phyloP scores from a whole-genome alignment of 2,888 invertebrate species.

The Diarsia mendica region DNA sequence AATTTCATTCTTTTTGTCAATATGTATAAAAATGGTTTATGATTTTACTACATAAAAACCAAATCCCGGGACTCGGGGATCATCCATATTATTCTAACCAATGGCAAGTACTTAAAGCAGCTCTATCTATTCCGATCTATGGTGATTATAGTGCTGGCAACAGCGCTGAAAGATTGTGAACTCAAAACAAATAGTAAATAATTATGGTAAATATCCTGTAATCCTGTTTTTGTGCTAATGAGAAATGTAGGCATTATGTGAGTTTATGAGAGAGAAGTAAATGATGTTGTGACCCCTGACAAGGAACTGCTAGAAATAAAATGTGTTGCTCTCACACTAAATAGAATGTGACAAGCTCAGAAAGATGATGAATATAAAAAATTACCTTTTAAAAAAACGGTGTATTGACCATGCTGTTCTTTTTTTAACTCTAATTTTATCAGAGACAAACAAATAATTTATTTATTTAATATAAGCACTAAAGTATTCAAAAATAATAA shows the following conservation, averaged over 20 bases:
- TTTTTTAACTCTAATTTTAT: slow-evolving; percentile 42
- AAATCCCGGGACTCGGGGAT: no score
- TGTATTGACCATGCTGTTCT: slow-evolving; percentile 17
- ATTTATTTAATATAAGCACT: not conserved
- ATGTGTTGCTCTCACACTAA: not conserved
- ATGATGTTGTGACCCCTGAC: not conserved
- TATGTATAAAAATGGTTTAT: no score
- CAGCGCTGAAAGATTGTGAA: no score
- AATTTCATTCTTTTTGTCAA: no score
- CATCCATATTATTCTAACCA: no score
- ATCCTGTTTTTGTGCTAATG: no score
- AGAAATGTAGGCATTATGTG: not conserved
- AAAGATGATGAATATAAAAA: not conserved
- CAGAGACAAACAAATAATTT: slow-evolving; percentile 26
- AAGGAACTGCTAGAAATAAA: not conserved
- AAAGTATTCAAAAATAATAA: not conserved
- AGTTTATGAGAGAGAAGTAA: not conserved
- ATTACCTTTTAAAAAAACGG: slow-evolving; percentile 36
- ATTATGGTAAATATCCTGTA: no score
- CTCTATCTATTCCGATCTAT: no score
- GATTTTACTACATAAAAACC: no score
- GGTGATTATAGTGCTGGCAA: no score
- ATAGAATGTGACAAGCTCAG: not conserved
- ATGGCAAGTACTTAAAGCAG: no score
- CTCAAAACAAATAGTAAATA: no score